phyloP scores from a whole-genome alignment of 2,113 vertebrate genomes.

The Cyanocitta stelleri region DNA sequence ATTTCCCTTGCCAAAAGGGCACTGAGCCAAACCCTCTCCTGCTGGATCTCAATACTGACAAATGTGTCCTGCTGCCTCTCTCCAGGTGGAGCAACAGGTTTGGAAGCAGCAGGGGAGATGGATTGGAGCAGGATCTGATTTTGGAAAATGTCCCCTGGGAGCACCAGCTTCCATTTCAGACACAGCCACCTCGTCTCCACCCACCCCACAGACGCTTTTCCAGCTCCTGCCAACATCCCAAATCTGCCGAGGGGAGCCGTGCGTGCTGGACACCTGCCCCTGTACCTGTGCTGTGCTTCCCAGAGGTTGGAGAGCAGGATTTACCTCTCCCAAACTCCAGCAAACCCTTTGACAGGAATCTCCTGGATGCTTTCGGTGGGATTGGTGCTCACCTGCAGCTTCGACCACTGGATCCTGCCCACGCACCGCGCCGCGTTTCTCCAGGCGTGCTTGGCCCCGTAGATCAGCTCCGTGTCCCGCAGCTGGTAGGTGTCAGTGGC shows the following conservation, averaged over 20 bases:
- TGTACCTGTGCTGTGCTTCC: not conserved
- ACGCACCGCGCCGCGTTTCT: slow-evolving; percentile 93
- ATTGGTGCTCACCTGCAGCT: slow-evolving; percentile 79
- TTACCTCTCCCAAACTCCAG: not conserved
- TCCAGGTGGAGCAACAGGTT: not conserved
- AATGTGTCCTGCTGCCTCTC: not conserved
- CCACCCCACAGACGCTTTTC: not conserved
- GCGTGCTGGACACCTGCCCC: too few species aligned
- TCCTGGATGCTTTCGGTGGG: not conserved
- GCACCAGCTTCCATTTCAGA: not conserved
- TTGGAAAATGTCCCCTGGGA: not conserved
- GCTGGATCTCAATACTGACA: not conserved
- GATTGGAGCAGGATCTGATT: not conserved
- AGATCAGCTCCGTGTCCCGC: slow-evolving; percentile 93
- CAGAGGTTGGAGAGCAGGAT: not conserved
- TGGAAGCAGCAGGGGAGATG: not conserved
- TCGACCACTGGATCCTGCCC: slow-evolving; percentile 98
- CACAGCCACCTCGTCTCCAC: not conserved
- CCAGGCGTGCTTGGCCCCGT: slow-evolving; percentile 96
- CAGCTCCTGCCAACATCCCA: not conserved
- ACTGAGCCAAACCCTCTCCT: not conserved
- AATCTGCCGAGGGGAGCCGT: not conserved
- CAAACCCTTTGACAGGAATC: not conserved
- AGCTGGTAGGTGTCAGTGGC: slow-evolving; percentile 88
- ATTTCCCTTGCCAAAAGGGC: not conserved